Conservation (phyloP, 2,113 vertebrate species). For the Lepus timidus region DNA sequence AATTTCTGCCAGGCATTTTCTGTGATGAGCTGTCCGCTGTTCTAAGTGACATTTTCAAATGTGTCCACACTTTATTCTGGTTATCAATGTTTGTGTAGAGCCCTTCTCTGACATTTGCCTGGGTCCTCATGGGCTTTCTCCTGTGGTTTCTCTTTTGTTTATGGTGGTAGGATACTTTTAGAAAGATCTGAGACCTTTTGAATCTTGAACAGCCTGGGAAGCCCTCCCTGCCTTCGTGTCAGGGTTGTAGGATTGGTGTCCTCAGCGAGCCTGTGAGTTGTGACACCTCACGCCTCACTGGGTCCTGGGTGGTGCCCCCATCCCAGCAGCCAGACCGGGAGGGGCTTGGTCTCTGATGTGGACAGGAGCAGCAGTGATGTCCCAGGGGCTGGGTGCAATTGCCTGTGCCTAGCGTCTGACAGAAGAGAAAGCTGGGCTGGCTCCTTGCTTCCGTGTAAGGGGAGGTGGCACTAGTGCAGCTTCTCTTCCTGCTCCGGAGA, state of each 20-base stretch:
- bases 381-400: rapidly evolving
- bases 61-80: background rate
- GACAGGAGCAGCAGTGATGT: background rate
- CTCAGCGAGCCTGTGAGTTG: no score
- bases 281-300: background rate
- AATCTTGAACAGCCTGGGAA: background rate
- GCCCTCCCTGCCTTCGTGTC: background rate
- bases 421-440: background rate
- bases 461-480: background rate
- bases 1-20: background rate
- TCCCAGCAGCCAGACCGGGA: background rate
- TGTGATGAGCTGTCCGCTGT: background rate
- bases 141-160: background rate
- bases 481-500: background rate
- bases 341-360: background rate
- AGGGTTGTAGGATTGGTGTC: background rate
- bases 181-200: background rate
- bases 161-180: background rate
- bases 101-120: background rate
- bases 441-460: background rate
- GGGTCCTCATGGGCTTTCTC: background rate
- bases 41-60: background rate
- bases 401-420: background rate
- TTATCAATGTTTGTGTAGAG: background rate
- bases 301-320: background rate